Evolutionary conservation across 2,797 vertebrate genomes (phyloP).

Genomic region (Galagoides demidoff): DNA sequence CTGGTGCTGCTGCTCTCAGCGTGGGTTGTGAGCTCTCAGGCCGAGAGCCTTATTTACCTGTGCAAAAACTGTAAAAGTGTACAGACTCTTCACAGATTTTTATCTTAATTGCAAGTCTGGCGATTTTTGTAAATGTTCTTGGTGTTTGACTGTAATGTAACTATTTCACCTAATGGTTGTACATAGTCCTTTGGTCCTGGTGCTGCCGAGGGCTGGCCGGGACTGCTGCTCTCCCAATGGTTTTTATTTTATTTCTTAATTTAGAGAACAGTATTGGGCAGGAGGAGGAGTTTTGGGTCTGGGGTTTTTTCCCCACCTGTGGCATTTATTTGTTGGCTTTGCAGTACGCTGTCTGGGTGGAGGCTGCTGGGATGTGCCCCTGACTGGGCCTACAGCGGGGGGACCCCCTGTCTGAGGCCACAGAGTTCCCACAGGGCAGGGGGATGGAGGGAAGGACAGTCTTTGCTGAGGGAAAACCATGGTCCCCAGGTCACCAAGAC

Average conservation of each 20-base stretch:
- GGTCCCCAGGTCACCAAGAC: background rate
- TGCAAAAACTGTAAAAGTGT: constrained; percentile 85
- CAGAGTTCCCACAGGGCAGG: background rate
- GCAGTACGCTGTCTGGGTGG: background rate
- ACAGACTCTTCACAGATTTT: constrained; percentile 83
- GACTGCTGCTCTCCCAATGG: constrained; percentile 85
- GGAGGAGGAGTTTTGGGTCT: background rate
- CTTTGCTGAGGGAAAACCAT: background rate
- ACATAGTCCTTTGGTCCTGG: constrained; percentile 90
- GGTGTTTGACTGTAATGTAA: constrained; percentile 93
- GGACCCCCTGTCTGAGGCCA: background rate
- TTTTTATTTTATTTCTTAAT: constrained; percentile 74
- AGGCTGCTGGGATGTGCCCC: background rate
- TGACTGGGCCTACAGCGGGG: background rate
- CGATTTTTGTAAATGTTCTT: constrained; percentile 92
- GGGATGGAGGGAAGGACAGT: background rate
- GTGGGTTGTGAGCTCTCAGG: constrained; percentile 77
- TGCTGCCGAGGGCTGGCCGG: constrained; percentile 87
- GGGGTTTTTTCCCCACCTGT: background rate
- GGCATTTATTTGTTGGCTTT: background rate
- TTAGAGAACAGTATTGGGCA: constrained; percentile 71
- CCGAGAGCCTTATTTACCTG: constrained; percentile 84
- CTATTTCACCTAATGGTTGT: constrained; percentile 90
- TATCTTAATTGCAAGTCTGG: constrained; percentile 85
- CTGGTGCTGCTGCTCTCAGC: constrained; percentile 35